These are phyloP conservation scores for Montipora sp. DNA, from an alignment of 64 coral and sea anemone genomes.

Conservation along the genomic window DNA sequence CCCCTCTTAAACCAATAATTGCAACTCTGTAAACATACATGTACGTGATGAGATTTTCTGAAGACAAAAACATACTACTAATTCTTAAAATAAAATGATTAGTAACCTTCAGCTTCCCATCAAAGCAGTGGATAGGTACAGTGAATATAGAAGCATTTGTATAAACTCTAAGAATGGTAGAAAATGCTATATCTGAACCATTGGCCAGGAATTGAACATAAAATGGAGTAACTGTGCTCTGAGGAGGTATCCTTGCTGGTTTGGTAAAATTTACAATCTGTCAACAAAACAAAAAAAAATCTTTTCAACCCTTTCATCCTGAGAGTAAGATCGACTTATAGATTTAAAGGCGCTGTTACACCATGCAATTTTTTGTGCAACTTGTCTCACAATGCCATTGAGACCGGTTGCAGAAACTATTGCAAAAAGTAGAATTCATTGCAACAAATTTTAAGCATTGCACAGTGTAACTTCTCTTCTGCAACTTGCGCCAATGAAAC, in stretches of 20 bases:
- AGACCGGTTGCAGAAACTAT: too few species aligned
- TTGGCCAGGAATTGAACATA: slow-evolving; percentile 91
- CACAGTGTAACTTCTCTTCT: too few species aligned
- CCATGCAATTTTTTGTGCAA: too few species aligned
- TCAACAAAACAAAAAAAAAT: not conserved
- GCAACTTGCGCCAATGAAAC: too few species aligned
- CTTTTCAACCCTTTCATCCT: not conserved
- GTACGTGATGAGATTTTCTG: too few species aligned
- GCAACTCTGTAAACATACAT: too few species aligned
- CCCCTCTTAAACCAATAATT: too few species aligned
- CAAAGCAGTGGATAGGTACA: slow-evolving; percentile 94
- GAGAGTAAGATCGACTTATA: too few species aligned
- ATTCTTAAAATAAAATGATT: not conserved
- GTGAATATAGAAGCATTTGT: slow-evolving; percentile 99
- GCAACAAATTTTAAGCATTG: too few species aligned
- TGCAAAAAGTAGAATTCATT: not conserved
- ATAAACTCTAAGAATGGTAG: slow-evolving; percentile 95
- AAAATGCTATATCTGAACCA: slow-evolving; percentile 72
- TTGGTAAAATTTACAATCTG: slow-evolving; percentile 98
- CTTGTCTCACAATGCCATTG: too few species aligned
- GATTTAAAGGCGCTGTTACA: too few species aligned
- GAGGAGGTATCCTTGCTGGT: slow-evolving; percentile 83
- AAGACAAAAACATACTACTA: not conserved
- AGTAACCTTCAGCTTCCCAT: slow-evolving; percentile 94
- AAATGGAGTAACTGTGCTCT: slow-evolving; percentile 84